phyloP scores from a whole-genome alignment of 2,113 vertebrate species.

The Nannobrachium achirus region DNA sequence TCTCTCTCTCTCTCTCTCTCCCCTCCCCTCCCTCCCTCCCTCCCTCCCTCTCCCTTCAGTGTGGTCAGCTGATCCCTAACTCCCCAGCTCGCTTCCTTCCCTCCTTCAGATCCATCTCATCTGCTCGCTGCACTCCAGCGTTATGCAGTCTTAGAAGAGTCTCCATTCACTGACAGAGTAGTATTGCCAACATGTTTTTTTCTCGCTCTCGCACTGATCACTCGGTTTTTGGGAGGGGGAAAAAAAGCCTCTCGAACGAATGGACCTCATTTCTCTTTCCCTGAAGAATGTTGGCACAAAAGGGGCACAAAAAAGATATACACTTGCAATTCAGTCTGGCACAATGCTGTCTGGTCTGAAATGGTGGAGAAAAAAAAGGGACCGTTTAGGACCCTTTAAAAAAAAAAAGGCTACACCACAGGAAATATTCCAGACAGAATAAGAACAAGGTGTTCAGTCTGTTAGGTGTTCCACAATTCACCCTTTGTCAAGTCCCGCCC shows the following conservation, averaged over 20 bases:
- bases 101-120: slow-evolving; percentile 47
- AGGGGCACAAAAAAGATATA: slow-evolving; percentile 24
- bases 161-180: slow-evolving; percentile 36
- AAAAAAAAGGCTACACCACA: slow-evolving; percentile 12
- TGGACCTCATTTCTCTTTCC: neutral
- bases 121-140: slow-evolving; percentile 30
- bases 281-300: neutral
- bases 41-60: slow-evolving; percentile 17
- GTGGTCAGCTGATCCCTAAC: slow-evolving; percentile 52
- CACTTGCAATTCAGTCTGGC: slow-evolving; percentile 28
- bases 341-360: slow-evolving; percentile 44
- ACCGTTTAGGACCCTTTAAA: slow-evolving; percentile 48
- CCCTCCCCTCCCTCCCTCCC: too few species aligned
- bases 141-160: slow-evolving; percentile 37
- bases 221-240: slow-evolving; percentile 9
- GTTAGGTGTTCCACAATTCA: too few species aligned
- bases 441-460: too few species aligned
- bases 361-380: slow-evolving; percentile 31
- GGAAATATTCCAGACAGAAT: too few species aligned
- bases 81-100: neutral
- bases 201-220: slow-evolving; percentile 28
- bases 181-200: slow-evolving; percentile 49
- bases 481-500: too few species aligned
- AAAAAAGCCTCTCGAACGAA: slow-evolving; percentile 8
- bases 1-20: neutral